Conservation (phyloP, 2,797 vertebrate species). For the Phrynocephalus forsythii region DNA sequence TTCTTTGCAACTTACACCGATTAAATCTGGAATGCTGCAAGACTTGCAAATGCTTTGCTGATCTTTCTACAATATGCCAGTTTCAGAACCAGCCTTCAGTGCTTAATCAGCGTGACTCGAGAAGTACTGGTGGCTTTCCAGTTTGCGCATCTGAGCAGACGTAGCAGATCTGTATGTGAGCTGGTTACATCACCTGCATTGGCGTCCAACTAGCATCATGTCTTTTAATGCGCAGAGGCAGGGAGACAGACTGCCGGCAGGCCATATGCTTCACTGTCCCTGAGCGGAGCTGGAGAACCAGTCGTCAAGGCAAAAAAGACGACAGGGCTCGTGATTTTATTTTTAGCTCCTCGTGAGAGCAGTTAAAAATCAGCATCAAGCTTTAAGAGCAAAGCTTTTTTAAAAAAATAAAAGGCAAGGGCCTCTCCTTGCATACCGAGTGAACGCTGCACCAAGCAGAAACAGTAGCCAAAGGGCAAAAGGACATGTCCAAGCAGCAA, state of each 20-base stretch:
- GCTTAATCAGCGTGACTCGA: neutral
- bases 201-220: conserved; percentile 27
- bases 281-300: conserved; percentile 20
- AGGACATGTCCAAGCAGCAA: conserved; percentile 12
- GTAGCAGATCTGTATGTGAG: neutral
- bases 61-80: neutral
- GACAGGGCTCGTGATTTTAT: conserved; percentile 17
- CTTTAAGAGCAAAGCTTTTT: neutral
- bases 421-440: conserved; percentile 8
- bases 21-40: conserved; percentile 18
- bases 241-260: conserved; percentile 44
- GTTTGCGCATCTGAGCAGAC: neutral
- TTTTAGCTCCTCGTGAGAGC: conserved; percentile 28
- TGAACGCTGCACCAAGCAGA: neutral
- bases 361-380: neutral
- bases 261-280: conserved; percentile 20
- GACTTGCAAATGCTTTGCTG: conserved; percentile 18
- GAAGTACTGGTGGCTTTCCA: conserved; percentile 41
- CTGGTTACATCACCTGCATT: neutral
- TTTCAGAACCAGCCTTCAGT: neutral
- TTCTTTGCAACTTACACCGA: conserved; percentile 27
- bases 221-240: conserved; percentile 48
- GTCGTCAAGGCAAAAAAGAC: neutral
- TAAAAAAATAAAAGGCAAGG: conserved; percentile 22
- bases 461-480: neutral